Conservation (phyloP, 2,888 invertebrate genomes). For the Apomyelois bistriatella region DNA sequence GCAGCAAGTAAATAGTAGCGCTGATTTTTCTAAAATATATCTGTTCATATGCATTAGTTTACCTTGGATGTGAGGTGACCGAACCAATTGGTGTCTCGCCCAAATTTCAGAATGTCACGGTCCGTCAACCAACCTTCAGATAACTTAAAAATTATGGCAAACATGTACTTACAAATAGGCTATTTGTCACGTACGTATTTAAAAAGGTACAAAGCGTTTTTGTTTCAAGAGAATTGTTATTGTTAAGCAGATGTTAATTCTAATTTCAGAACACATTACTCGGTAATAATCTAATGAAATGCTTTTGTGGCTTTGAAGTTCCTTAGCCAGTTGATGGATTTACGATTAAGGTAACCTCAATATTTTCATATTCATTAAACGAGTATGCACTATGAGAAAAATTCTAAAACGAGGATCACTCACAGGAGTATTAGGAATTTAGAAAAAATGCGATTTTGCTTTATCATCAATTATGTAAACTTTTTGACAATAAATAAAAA, state of each 20-base stretch:
- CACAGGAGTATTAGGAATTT: too few relatives aligned
- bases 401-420: too few relatives aligned
- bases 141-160: constrained; percentile 23
- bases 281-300: constrained; percentile 15
- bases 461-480: too few relatives aligned
- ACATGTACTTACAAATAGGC: constrained; percentile 20
- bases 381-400: neutral
- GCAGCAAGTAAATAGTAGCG: too few relatives aligned
- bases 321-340: neutral
- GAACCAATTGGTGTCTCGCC: constrained; percentile 29
- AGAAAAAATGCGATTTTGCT: too few relatives aligned
- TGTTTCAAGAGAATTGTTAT: neutral
- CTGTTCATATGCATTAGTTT: constrained; percentile 14
- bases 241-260: constrained; percentile 8
- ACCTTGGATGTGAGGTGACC: constrained; percentile 36
- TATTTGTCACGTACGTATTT: constrained; percentile 13
- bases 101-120: constrained; percentile 54
- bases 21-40: neutral
- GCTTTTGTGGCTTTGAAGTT: constrained; percentile 9
- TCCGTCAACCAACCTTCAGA: constrained; percentile 37
- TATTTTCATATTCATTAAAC: constrained; percentile 11
- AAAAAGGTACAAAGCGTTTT: constrained; percentile 2
- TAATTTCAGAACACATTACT: constrained; percentile 16
- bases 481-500: too few relatives aligned
- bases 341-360: constrained; percentile 17